phyloP scores from a whole-genome alignment of 2,113 vertebrate species.

The Chionomys nivalis region DNA sequence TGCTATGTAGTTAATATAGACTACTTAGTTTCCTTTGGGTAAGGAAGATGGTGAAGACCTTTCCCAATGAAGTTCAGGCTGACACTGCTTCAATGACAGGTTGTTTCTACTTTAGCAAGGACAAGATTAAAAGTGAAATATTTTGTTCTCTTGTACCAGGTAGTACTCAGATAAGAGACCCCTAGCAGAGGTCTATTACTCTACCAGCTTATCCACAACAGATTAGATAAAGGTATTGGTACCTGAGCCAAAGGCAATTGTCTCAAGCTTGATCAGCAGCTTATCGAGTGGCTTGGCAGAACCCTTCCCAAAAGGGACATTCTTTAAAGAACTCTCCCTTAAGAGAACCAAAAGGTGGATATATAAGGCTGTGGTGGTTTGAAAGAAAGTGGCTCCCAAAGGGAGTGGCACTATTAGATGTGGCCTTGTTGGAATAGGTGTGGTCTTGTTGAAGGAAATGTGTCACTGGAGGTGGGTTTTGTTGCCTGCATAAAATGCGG shows the following conservation, averaged over 20 bases:
- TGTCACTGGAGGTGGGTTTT: background rate
- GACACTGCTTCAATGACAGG: background rate
- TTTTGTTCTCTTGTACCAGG: background rate
- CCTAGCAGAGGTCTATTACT: background rate
- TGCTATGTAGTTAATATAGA: background rate
- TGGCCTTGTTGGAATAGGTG: background rate
- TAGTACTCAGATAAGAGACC: background rate
- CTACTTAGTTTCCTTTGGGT: conserved; percentile 24
- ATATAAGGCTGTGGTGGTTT: background rate
- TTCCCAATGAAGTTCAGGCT: background rate
- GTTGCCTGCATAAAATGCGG: background rate
- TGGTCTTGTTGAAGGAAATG: background rate
- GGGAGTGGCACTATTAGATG: background rate
- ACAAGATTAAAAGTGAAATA: conserved; percentile 8
- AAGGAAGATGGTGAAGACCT: background rate
- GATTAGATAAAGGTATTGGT: background rate
- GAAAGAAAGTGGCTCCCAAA: background rate
- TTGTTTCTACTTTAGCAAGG: background rate
- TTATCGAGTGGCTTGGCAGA: conserved; percentile 21
- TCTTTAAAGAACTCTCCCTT: background rate
- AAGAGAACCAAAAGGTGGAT: conserved; percentile 7
- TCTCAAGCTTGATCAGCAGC: background rate
- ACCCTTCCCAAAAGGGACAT: background rate
- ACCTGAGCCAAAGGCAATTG: background rate
- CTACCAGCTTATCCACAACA: background rate